Base-by-base conservation (phyloP, 1,140 invertebrate species). In the Lepidurus arcticus region DNA sequence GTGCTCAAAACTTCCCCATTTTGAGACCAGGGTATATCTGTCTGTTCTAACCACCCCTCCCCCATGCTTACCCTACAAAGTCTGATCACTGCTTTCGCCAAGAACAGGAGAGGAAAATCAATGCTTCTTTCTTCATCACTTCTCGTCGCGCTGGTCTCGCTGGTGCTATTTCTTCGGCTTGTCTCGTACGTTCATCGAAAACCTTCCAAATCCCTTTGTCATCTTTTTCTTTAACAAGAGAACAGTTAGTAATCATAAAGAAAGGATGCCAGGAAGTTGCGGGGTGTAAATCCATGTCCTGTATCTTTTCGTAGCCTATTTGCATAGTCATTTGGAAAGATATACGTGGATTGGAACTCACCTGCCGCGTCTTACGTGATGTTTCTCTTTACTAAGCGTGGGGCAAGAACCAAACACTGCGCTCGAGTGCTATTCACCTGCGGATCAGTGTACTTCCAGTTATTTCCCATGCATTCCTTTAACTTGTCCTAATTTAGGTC, bases 401-500 rank as follows among this genome's bases (percentile, higher is more conserved):
- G 34, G 34, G 34, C 34, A 34, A 34, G 34, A 34, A 34, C 34
- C 4, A 34, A 34, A 34, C 4, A 34, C 34, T 13, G 21, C 53
- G 21, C 21, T 65, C 21, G 6, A 65, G 53, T 65, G 53, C 53
- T 65, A 16, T 65, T 65, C 53, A 65, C 53, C 53, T 65, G 53
- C 21, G 53, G 53, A 65, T 65, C 53, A 65, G 9, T 65, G 53
- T 21, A 65, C 53, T 65, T 65, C 53, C 13, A 65, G 53, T 65
- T 65, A 65, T 65, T 65, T 65, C 53, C 53, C 53, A 65, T 13
- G 53, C 53, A 65, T 65, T 7, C 16, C 21, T 65, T 21, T 65
- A 65, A 65, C 53, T 7, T 65, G n/a, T 65, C 53, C 53, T 65
- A 65, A 34, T 65, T 65, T 65, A 65, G 53, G 53, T 65, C 53